Evolutionary conservation across 1,140 invertebrate species (phyloP), one percentile per base, ranked within the genome.

Genomic region (Belonocnema kinseyi): DNA sequence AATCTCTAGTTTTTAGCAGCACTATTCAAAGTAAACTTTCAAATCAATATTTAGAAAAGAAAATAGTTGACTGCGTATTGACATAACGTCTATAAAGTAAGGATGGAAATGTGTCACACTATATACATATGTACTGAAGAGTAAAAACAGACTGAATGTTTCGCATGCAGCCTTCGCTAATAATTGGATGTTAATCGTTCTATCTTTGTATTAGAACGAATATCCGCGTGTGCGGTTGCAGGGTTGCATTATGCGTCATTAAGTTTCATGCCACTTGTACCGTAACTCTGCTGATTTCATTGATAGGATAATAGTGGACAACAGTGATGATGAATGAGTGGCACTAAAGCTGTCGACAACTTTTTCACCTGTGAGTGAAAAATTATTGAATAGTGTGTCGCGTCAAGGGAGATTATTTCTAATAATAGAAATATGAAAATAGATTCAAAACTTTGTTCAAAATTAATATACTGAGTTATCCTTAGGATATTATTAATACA

Each of bases 101-200:
- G 4, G 2, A n/a, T 54, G 16, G 53, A n/a, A 54, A 33, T 33
- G 5, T 54, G 16, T 54, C 53, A 8, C 17, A 26, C 21, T 2
- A 56, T 10, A 8, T 21, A 33, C 26, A 33, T 33, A 33, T 33
- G 26, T 33, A 33, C 26, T 33, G 26, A 56, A 26, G 17, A 56
- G 21, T 8, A 26, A 56, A 2, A 56, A 56, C 54, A 56, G 17
- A 56, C 21, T 6, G 11, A 19, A n/a, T 19, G 54, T 56, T 56
- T 56, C 21, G 54, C 54, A 19, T 26, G 21, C 3, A 26, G 21
- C 21, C 21, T 26, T 19, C 54, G 17, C 12, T 19, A 26, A 56
- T 56, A 56, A 56, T 56, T 56, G 17, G 54, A 56, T 56, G 17
- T 56, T 56, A 56, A 56, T 56, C 21, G 54, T 56, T 56, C 17